These are phyloP conservation scores for Channa striata DNA, from an alignment of 2,797 vertebrate genomes.

Conservation along the genomic window DNA sequence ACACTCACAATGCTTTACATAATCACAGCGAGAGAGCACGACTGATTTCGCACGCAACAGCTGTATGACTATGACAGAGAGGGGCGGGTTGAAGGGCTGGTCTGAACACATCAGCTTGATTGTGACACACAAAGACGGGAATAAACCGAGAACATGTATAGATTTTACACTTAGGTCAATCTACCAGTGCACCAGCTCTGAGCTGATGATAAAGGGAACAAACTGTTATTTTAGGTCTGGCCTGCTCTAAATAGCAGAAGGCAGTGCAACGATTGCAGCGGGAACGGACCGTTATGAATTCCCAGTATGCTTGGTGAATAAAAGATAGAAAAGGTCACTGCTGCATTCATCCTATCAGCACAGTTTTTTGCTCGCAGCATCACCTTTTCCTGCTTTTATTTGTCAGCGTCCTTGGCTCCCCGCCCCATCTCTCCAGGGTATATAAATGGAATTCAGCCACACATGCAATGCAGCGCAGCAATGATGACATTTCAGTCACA, in stretches of 20 bases:
- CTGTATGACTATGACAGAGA: conserved; percentile 38
- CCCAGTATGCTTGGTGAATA: conserved; percentile 47
- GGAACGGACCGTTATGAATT: conserved; percentile 54
- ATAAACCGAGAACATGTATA: conserved; percentile 9
- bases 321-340: conserved; percentile 72
- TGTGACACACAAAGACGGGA: conserved; percentile 6
- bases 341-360: conserved; percentile 64
- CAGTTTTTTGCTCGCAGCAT: conserved; percentile 56
- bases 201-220: conserved; percentile 37
- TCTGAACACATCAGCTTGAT: conserved; percentile 24
- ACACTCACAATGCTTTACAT: conserved; percentile 42
- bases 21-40: conserved; percentile 25
- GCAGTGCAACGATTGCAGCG: conserved; percentile 34
- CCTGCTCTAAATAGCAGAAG: conserved; percentile 44
- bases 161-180: conserved; percentile 42
- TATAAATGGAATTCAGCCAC: conserved; percentile 53
- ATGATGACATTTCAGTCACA: conserved; percentile 63
- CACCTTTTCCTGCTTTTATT: conserved; percentile 60
- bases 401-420: conserved; percentile 50
- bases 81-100: conserved; percentile 25
- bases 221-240: conserved; percentile 54
- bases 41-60: conserved; percentile 48
- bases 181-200: not conserved
- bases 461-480: conserved; percentile 33
- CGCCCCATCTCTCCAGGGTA: conserved; percentile 49